Base-by-base conservation (phyloP, 2,797 vertebrate species). In the Girardinus metallicus region DNA sequence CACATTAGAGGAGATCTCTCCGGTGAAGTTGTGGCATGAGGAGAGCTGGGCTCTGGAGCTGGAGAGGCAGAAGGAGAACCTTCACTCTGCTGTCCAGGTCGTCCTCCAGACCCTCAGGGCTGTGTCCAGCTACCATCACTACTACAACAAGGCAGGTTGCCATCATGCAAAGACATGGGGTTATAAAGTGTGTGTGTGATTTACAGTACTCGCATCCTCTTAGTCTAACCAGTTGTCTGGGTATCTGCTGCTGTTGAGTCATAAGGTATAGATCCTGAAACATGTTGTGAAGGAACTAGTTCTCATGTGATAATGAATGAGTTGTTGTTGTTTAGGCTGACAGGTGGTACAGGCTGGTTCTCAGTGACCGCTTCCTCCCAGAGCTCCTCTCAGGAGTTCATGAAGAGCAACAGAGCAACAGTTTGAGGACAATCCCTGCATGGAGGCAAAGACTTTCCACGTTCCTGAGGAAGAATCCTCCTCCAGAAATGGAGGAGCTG, bases 361-460 rank as follows among this genome's bases (percentile, higher is more conserved):
- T 97, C 34, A 51, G 87, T 44, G 93, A 95, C 86, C 90, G 93
- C 87, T 86, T 96, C 75, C 93, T 96, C 26, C 95, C 95, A 85
- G 94, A 95, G 62, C 87, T 96, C 5, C 86, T 95, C 23, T 94
- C 92, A 1, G 87, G 83, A 0, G 73, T 92, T 13, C 71, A 83
- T 2, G 66, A 71, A 73, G 86, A 88, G 68, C 51, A 5, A 41
- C 89, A 79, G 68, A 76, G 18, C 31, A 87, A 46, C 43, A 66
- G 5, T 71, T 77, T 76, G 57, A 85, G 64, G 5, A 46, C 47
- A 0, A 23, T 85, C 23, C 91, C 92, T 1, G 77, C 55, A 0
- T 95, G 95, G 95, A 93, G 89, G 79, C 85, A 51, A 73, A 91
- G 80, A 26, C 76, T 95, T 31, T 87, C 86, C 1, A 21, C 34